A percentile compares a stretch with the other conserved stretches of the same genome.
Evolutionary conservation across 2,888 invertebrate species (phyloP).

Genomic region (Drosophila gaucha): DNA sequence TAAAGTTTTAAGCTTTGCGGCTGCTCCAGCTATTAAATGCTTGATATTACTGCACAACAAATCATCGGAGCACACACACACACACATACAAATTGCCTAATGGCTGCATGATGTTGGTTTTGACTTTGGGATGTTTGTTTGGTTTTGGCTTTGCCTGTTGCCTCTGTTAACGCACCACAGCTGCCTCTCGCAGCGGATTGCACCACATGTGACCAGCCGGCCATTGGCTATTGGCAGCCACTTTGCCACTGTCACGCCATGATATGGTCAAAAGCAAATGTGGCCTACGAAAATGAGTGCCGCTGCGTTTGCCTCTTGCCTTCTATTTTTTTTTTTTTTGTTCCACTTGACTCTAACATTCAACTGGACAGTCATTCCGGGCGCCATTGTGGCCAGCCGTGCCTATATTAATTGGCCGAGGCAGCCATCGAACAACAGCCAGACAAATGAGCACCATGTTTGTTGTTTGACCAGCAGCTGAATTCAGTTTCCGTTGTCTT

Average conservation of each 20-base stretch:
- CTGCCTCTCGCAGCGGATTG: slow-evolving; percentile 8
- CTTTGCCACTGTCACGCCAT: slow-evolving; percentile 46
- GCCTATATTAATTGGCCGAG: slow-evolving; percentile 26
- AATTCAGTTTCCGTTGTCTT: slow-evolving; percentile 1
- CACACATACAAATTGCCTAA: slow-evolving; percentile 49
- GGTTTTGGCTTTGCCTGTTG: slow-evolving; percentile 39
- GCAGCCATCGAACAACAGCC: slow-evolving; percentile 2
- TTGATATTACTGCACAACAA: slow-evolving; percentile 70
- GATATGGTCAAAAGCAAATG: slow-evolving; percentile 42
- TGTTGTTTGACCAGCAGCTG: background rate
- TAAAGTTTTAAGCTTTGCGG: slow-evolving; percentile 43
- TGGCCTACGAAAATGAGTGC: slow-evolving; percentile 18
- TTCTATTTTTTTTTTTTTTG: background rate
- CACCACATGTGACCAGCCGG: slow-evolving; percentile 22
- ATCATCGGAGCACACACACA: slow-evolving; percentile 47
- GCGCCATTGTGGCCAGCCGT: slow-evolving; percentile 26
- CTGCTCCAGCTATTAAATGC: slow-evolving; percentile 56
- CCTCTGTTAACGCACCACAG: slow-evolving; percentile 58
- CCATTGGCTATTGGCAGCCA: slow-evolving; percentile 19
- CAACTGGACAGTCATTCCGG: slow-evolving; percentile 28
- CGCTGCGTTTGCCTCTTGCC: background rate
- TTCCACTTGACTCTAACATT: slow-evolving; percentile 16
- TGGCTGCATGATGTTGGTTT: slow-evolving; percentile 63
- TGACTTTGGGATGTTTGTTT: slow-evolving; percentile 21
- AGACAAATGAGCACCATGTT: slow-evolving; percentile 17